Conservation (phyloP, 64 coral and sea anemone species). For the Stylophora pistillata region DNA sequence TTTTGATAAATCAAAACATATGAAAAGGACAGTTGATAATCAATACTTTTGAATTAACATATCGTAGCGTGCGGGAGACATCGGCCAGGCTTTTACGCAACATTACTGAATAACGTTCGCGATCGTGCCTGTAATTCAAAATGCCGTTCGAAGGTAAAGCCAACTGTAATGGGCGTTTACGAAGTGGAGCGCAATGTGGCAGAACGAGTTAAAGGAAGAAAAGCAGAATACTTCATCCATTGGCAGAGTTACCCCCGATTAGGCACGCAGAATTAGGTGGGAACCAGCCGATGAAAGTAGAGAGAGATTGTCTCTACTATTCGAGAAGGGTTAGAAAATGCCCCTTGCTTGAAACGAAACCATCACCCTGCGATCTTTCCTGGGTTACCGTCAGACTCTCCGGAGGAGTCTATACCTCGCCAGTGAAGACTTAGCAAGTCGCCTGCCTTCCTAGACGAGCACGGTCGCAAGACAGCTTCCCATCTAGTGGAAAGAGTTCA, state of each 20-base stretch:
- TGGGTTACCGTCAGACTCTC: slow-evolving; percentile 12
- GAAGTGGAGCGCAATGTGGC: slow-evolving; percentile 14
- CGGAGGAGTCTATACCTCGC: not conserved
- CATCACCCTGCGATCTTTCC: slow-evolving; percentile 47
- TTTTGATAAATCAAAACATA: not conserved
- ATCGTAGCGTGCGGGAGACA: slow-evolving; percentile 30
- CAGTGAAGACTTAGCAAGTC: not conserved
- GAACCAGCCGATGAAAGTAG: slow-evolving; percentile 43
- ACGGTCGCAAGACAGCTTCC: not conserved
- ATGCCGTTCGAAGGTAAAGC: not conserved
- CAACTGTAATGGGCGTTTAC: slow-evolving; percentile 18
- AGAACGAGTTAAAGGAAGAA: not conserved
- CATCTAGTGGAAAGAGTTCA: not conserved
- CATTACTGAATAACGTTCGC: not conserved
- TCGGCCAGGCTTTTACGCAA: not conserved
- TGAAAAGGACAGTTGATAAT: not conserved
- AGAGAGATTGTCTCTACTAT: slow-evolving; percentile 32
- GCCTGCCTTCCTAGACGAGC: not conserved
- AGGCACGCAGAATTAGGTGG: not conserved
- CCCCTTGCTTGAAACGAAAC: slow-evolving; percentile 27
- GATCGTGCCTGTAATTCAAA: slow-evolving; percentile 6
- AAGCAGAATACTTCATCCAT: slow-evolving; percentile 24
- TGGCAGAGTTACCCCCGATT: not conserved
- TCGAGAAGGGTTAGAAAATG: slow-evolving; percentile 39
- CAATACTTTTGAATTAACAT: not conserved